Base-by-base conservation (phyloP, 2,797 vertebrate species). In the Enoplosus armatus region DNA sequence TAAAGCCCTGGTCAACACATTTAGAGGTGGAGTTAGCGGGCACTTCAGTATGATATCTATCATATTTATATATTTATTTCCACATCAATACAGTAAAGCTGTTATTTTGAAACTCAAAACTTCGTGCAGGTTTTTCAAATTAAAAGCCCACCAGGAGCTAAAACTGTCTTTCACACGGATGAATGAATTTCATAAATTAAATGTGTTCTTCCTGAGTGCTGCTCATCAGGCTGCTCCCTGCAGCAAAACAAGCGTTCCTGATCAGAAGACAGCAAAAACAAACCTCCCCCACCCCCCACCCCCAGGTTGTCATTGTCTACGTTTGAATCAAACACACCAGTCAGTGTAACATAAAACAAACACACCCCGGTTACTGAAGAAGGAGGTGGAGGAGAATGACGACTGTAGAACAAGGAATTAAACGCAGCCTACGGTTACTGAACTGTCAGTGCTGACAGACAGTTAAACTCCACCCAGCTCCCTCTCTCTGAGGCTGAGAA, bases 321-420 rank as follows among this genome's bases (percentile, higher is more conserved):
- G 26, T 15, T 54, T 62, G 3, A 18, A 71, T 55, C 72, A 62
- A 58, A 72, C 72, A 41, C 59, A 76, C 67, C 50, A 33, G 54
- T 65, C 45, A 27, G 5, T 15, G 39, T 79, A 72, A 51, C 8
- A 0, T 27, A 64, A 80, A 75, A 50, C 72, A 75, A 64, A 70
- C 58, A 37, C 27, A 39, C 70, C 70, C 37, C 16, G 18, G n/a
- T 37, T 16, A 54, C 59, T 54, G 60, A 47, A 1, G 14, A 54
- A 26, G 43, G 35, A 67, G 11, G 37, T 9, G 35, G 5, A 50
- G 8, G 29, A 35, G 22, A 48, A 10, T 50, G 33, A 26, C 3
- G 8, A 8, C 43, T 27, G 16, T 9, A 43, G 22, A 35, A 15
- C 6, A 39, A 39, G n/a, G 55, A 72, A 74, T 69, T 50, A 74